phyloP scores from a whole-genome alignment of 2,113 vertebrate genomes.

The Lamprologus lemairii region DNA sequence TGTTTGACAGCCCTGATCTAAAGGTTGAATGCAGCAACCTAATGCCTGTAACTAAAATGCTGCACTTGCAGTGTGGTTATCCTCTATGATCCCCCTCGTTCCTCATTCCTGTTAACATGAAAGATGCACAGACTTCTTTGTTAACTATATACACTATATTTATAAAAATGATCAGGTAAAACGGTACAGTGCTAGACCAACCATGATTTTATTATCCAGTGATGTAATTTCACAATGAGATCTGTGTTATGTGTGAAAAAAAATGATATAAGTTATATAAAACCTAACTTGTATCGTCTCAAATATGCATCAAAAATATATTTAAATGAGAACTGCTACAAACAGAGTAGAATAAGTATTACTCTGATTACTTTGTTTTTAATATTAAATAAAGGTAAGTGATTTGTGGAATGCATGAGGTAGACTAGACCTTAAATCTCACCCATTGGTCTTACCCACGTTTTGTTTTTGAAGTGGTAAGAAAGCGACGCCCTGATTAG shows the following conservation, averaged over 20 bases:
- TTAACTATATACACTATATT: neutral
- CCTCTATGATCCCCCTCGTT: neutral
- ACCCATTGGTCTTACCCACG: neutral
- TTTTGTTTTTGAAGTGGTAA: neutral
- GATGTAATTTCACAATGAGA: neutral
- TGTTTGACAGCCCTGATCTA: neutral
- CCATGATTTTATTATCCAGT: neutral
- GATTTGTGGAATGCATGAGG: neutral
- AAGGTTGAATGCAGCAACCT: neutral
- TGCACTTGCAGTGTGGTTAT: neutral
- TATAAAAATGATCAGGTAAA: neutral
- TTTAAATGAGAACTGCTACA: accelerated
- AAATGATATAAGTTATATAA: neutral
- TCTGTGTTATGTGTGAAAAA: accelerated
- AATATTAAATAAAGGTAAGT: neutral
- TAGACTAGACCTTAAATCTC: accelerated
- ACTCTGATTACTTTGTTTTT: neutral
- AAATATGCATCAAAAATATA: neutral
- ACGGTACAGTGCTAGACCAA: neutral
- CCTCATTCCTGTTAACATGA: neutral
- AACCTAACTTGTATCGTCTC: neutral
- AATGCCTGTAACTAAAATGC: neutral
- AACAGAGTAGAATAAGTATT: accelerated
- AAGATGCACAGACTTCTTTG: neutral
- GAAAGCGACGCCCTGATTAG: neutral